A percentile compares a stretch with the other conserved stretches of the same genome.
Conservation (phyloP, 2,888 invertebrate genomes). For the Deladenus siricidicola region DNA sequence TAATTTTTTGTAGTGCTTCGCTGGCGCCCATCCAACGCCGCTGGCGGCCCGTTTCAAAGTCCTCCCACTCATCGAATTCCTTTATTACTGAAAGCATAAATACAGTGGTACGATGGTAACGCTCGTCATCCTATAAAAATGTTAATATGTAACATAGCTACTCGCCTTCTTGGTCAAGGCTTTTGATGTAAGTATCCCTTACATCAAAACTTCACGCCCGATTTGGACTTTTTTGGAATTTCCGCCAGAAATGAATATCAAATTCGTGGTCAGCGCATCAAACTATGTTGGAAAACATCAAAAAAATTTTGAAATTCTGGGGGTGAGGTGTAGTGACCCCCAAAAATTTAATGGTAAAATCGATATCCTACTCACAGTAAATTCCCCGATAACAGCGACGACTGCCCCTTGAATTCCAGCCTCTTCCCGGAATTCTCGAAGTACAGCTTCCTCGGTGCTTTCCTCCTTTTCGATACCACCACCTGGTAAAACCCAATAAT, state of each 20-base stretch:
- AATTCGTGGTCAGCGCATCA: too few relatives aligned
- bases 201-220: too few relatives aligned
- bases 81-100: slow-evolving; percentile 40
- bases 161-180: too few relatives aligned
- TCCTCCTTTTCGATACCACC: slow-evolving; percentile 87
- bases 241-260: too few relatives aligned
- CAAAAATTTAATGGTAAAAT: too few relatives aligned
- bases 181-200: too few relatives aligned
- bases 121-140: slow-evolving; percentile 41
- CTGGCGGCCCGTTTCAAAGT: slow-evolving; percentile 36
- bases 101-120: slow-evolving; percentile 41
- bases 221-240: too few relatives aligned
- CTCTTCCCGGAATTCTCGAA: slow-evolving; percentile 86
- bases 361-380: slow-evolving; percentile 80
- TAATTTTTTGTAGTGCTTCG: slow-evolving; percentile 36
- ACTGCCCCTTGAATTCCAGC: slow-evolving; percentile 86
- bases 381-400: slow-evolving; percentile 79
- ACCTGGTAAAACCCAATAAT: slow-evolving; percentile 79
- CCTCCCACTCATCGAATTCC: slow-evolving; percentile 43
- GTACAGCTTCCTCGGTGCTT: slow-evolving; percentile 79
- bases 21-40: slow-evolving; percentile 39
- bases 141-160: too few relatives aligned
- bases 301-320: too few relatives aligned
- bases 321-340: too few relatives aligned
- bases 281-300: too few relatives aligned